Evolutionary conservation across 2,113 vertebrate species (phyloP), one percentile per base, ranked within the genome.

Genomic region (Python bivittatus): DNA sequence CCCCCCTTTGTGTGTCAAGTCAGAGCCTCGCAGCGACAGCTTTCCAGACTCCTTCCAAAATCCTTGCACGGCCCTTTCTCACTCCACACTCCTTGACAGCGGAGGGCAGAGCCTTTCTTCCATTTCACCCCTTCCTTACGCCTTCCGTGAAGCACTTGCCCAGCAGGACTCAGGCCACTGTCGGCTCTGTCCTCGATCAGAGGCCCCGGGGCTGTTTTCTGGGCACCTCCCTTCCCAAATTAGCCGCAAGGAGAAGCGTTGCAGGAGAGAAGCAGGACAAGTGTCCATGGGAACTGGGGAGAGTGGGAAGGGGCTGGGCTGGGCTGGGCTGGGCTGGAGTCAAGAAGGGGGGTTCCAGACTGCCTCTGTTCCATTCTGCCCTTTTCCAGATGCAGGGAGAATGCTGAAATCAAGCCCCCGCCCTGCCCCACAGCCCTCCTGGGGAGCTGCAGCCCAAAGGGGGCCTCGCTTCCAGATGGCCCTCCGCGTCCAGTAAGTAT

Each of bases 141-240:
- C 56, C 56, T 57, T 57, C 57, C 57, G 2, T 58, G 57, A 15
- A 22, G 57, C 57, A 58, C 9, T 9, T 3, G 13, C 68, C 33
- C n/a, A 79, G 5, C 29, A 1, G 83, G 22, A 1, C 22, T 25
- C 8, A 7, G 44, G 6, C 13, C n/a, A 0, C 13, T n/a, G 0
- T 5, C n/a, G 6, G n/a, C n/a, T 72, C 15, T 7, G 68, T n/a
- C 68, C 0, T 72, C 17, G 68, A 38, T 20, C 68, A 6, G 68
- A 33, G n/a, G 3, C n/a, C n/a, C 64, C 68, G 15, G 5, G 2
- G 61, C 27, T n/a, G 61, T 7, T 33, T 72, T 17, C 15, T 33
- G 15, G 13, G 64, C n/a, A 44, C 44, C 44, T 44, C 44, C 44
- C 44, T 44, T 44, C 44, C 68, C 13, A 72, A 2, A 6, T 72